phyloP scores from a whole-genome alignment of 1,140 invertebrate species.

The Hermatobates lingyangjiaoensis region DNA sequence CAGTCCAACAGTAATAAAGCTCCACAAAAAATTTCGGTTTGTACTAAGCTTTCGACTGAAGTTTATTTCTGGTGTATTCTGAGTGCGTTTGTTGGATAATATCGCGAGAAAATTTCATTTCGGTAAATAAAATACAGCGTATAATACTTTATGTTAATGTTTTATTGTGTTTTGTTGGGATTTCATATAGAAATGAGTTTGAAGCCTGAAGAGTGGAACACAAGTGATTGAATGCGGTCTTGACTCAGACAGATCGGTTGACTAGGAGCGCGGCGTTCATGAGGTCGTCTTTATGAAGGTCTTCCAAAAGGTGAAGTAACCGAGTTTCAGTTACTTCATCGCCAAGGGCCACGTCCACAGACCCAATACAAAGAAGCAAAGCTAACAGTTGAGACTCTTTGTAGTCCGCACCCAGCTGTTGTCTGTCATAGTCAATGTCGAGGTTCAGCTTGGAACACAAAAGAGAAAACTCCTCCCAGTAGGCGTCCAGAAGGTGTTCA shows the following conservation, averaged over 20 bases:
- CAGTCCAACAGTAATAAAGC: too few species aligned
- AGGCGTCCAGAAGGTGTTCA: constrained; percentile 39
- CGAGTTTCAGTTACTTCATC: constrained; percentile 47
- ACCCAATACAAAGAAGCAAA: constrained; percentile 53
- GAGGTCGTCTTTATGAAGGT: constrained; percentile 36
- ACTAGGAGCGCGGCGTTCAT: constrained; percentile 15
- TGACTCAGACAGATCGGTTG: neutral
- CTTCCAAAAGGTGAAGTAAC: constrained; percentile 35
- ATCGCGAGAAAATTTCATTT: too few species aligned
- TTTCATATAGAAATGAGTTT: too few species aligned
- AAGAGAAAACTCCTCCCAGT: constrained; percentile 39
- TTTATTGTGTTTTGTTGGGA: too few species aligned
- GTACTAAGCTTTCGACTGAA: too few species aligned
- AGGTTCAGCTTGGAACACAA: constrained; percentile 33
- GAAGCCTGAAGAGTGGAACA: too few species aligned
- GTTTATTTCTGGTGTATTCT: too few species aligned
- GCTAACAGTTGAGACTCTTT: constrained; percentile 48
- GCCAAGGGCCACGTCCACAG: constrained; percentile 51
- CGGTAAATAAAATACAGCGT: too few species aligned
- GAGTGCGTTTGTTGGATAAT: too few species aligned
- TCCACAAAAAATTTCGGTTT: too few species aligned
- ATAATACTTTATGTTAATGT: too few species aligned
- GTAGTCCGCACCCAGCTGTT: constrained; percentile 40
- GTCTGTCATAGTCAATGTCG: constrained; percentile 35
- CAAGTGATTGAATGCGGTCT: constrained; percentile 1